Percentiles rank a stretch among this genome's conserved stretches.
Evolutionary conservation across 2,113 vertebrate species (phyloP).

Genomic region (Austrofundulus limnaeus): DNA sequence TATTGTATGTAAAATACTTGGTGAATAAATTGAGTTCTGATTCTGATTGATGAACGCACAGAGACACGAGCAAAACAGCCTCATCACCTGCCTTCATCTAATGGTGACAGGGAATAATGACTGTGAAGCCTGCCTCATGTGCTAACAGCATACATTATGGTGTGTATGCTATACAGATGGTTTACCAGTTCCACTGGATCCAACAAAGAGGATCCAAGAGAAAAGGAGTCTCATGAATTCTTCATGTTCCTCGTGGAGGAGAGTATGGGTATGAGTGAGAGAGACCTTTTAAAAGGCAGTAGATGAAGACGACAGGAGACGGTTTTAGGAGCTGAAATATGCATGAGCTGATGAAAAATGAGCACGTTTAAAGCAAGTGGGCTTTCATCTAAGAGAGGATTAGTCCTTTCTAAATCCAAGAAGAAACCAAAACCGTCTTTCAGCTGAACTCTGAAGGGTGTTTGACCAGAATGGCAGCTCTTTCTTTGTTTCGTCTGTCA

Average conservation of each 20-base stretch:
- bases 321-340: conserved; percentile 68
- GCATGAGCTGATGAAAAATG: conserved; percentile 69
- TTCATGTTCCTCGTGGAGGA: conserved; percentile 42
- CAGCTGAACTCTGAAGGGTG: conserved; percentile 17
- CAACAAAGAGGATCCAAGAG: conserved; percentile 3
- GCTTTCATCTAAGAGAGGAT: conserved; percentile 65
- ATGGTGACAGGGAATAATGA: too few species aligned
- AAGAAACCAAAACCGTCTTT: conserved; percentile 35
- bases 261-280: conserved; percentile 23
- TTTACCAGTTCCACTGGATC: conserved; percentile 1
- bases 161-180: background rate
- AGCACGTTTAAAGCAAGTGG: conserved; percentile 58
- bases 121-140: background rate
- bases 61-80: background rate
- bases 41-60: too few species aligned
- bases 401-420: conserved; percentile 42
- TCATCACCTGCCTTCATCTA: too few species aligned
- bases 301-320: conserved; percentile 56
- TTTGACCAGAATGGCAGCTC: conserved; percentile 15
- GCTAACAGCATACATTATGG: background rate
- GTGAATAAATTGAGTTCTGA: too few species aligned
- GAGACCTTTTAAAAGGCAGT: conserved; percentile 54
- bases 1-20: too few species aligned
- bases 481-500: background rate
- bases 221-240: conserved; percentile 37